These are phyloP conservation scores for Drosophila azteca DNA, from an alignment of 1,140 invertebrate genomes.

Conservation along the genomic window DNA sequence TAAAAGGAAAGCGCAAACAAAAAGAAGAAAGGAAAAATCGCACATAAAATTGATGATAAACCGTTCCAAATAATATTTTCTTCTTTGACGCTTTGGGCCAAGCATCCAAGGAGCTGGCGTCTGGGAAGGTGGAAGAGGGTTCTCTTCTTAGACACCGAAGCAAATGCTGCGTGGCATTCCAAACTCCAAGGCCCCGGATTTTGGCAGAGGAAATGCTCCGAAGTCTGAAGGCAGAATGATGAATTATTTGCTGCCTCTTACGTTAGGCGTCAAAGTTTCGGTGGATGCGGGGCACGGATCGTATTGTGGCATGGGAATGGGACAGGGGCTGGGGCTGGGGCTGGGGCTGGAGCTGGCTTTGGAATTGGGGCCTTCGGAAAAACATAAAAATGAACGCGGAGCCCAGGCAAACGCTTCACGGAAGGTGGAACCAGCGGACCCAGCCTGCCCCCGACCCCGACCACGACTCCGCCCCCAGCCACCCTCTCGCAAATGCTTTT, in stretches of 20 bases:
- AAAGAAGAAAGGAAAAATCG: constrained; percentile 56
- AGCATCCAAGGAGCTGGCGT: background rate
- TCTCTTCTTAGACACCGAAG: constrained; percentile 8
- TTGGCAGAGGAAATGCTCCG: constrained; percentile 66
- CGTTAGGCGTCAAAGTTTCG: constrained; percentile 77
- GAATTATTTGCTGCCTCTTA: constrained; percentile 81
- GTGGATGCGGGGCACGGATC: background rate
- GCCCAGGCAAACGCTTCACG: constrained; percentile 69
- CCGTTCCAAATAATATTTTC: constrained; percentile 81
- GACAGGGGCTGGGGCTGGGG: background rate
- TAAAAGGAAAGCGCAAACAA: constrained; percentile 58
- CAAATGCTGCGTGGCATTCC: constrained; percentile 50
- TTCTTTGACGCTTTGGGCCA: constrained; percentile 45
- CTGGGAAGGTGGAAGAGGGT: constrained; percentile 16
- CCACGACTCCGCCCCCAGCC: background rate
- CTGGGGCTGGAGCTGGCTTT: background rate
- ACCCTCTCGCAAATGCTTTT: constrained; percentile 60
- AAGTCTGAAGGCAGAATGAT: constrained; percentile 78
- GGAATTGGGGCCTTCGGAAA: constrained; percentile 25
- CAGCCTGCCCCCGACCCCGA: background rate
- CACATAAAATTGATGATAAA: constrained; percentile 82
- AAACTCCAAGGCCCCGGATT: constrained; percentile 57
- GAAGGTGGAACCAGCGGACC: constrained; percentile 43
- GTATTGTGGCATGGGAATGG: background rate
- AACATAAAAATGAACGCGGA: constrained; percentile 73